Conservation (phyloP, 2,113 vertebrate species). For the Pristiophorus japonicus region DNA sequence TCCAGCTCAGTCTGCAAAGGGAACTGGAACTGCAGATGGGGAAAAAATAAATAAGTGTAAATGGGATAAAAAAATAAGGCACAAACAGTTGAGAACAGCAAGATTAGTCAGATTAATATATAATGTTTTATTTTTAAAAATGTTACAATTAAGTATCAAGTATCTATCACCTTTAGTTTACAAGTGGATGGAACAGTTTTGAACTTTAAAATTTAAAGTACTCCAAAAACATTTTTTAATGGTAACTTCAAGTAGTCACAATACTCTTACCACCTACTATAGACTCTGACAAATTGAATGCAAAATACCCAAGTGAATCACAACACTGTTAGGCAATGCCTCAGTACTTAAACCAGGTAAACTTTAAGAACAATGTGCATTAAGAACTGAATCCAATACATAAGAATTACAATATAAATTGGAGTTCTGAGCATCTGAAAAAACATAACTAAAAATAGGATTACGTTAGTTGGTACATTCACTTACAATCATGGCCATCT, state of each 20-base stretch:
- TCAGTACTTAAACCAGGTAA: background rate
- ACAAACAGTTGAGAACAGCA: constrained; percentile 9
- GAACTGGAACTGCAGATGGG: constrained; percentile 35
- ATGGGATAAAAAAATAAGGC: constrained; percentile 18
- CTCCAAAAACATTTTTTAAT: background rate
- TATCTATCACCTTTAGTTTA: background rate
- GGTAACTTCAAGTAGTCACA: background rate
- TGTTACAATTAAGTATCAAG: background rate
- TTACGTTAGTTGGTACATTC: background rate
- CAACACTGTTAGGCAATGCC: background rate
- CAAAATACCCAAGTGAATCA: background rate
- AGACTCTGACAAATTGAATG: background rate
- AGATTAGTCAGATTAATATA: background rate
- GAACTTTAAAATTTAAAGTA: background rate
- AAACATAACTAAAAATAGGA: background rate
- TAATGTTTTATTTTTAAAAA: background rate
- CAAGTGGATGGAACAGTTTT: background rate
- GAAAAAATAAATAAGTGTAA: constrained; percentile 28
- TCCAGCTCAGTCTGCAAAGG: constrained; percentile 31
- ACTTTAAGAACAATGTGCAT: background rate
- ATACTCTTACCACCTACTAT: background rate
- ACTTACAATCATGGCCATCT: constrained; percentile 37
- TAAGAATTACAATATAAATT: background rate
- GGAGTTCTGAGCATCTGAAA: background rate
- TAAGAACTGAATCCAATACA: background rate